Evolutionary conservation across 2,888 invertebrate genomes (phyloP), one percentile per base, ranked within the genome.

Genomic region (Drosophila phalerata): DNA sequence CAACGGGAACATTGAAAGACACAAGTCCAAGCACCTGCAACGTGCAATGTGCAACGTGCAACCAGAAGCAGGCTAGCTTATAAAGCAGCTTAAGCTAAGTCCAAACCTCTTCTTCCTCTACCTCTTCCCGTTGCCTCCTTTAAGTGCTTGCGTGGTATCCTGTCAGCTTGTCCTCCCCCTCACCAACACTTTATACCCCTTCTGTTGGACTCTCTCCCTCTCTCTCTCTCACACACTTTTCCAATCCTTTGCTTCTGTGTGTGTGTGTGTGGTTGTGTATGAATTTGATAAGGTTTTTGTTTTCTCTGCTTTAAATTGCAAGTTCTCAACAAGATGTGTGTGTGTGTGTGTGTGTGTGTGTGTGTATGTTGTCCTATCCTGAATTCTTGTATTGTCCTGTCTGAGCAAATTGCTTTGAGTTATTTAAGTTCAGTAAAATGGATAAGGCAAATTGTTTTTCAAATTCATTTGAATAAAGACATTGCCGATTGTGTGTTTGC

Each of bases 241-340:
- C 34, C 34, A 4, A 34, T 13, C 34, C 19, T n/a, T 30, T 40
- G 38, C 45, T n/a, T 34, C 55, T 47, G 3, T 22, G 22, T 22
- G 22, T 19, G 19, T 19, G 3, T 19, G 19, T 25, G 38, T 56
- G n/a, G n/a, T n/a, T n/a, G 62, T 68, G 74, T 75, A 68, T 71
- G 72, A 70, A 75, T 81, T 81, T 86, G 85, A 86, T 86, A 73
- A 72, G 81, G 74, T 75, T 86, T 79, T 57, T 75, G 60, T 81
- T 73, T 53, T 53, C 17, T 43, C 56, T n/a, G 28, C 43, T 61
- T 42, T 19, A 51, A 51, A 62, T 49, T 63, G 65, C 45, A 47
- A 38, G 42, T 37, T 58, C 43, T 34, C 37, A 48, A 49, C 70
- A 56, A 43, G 38, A 25, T 42, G 43, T 57, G 57, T 25, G 9